Percentiles rank a stretch among this genome's conserved stretches.
Conservation (phyloP, 2,113 vertebrate genomes). For the Channa argus region DNA sequence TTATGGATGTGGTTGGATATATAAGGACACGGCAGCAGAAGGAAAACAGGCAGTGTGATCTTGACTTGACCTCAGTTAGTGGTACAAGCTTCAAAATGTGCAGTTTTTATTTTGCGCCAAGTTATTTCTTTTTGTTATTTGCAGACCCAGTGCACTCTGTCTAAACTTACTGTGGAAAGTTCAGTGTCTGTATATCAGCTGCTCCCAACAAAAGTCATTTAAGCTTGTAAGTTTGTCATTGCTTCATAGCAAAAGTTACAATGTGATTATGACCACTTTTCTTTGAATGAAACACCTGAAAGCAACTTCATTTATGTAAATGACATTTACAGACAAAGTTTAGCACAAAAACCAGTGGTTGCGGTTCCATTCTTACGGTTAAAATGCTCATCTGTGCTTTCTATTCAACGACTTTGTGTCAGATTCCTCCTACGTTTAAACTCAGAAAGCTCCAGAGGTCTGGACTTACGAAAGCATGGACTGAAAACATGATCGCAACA, state of each 20-base stretch:
- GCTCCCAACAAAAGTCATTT: background rate
- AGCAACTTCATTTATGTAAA: no score
- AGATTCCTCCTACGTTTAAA: no score
- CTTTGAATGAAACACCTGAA: no score
- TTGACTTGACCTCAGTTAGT: slow-evolving; percentile 26
- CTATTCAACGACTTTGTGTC: no score
- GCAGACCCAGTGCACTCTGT: background rate
- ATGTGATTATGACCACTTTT: no score
- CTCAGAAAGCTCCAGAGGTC: no score
- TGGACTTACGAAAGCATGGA: no score
- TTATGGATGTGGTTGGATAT: slow-evolving; percentile 79
- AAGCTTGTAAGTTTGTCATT: background rate
- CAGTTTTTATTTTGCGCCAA: slow-evolving; percentile 6
- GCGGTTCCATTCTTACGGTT: no score
- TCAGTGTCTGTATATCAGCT: background rate
- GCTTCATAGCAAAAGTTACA: background rate
- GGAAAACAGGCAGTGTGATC: slow-evolving; percentile 42
- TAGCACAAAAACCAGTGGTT: no score
- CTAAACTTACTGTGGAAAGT: background rate
- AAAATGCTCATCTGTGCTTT: no score
- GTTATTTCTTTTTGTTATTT: slow-evolving; percentile 11
- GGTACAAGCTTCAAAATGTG: slow-evolving; percentile 4
- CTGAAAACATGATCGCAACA: no score
- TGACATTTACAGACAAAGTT: no score
- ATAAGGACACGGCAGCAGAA: slow-evolving; percentile 55